Conservation (phyloP, 2,113 vertebrate species). For the Scalopus aquaticus region DNA sequence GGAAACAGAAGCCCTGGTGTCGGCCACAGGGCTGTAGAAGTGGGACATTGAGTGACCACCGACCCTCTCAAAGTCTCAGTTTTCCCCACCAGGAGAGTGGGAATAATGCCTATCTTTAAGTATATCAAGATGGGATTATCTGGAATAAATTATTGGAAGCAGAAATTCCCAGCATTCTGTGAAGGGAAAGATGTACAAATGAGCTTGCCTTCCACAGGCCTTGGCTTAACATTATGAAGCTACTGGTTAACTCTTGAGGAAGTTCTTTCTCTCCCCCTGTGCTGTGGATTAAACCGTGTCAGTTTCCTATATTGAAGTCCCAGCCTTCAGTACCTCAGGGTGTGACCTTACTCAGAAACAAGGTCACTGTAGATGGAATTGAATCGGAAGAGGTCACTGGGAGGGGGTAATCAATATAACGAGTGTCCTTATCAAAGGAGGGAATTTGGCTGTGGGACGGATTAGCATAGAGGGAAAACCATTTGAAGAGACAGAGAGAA, state of each 20-base stretch:
- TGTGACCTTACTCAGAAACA: not conserved
- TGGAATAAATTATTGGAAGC: not conserved
- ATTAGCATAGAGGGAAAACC: not conserved
- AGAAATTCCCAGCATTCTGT: not conserved
- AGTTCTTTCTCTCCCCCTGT: not conserved
- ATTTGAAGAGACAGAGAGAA: not conserved
- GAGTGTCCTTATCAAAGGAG: not conserved
- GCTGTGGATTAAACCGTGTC: not conserved
- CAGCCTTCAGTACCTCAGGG: not conserved
- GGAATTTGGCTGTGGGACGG: not conserved
- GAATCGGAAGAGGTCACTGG: not conserved
- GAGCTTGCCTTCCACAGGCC: not conserved
- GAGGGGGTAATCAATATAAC: not conserved
- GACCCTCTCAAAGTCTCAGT: not conserved
- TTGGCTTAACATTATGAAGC: not conserved
- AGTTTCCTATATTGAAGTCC: not conserved
- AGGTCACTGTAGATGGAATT: not conserved
- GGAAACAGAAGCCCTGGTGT: not conserved
- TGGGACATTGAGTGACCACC: not conserved
- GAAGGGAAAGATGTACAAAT: not conserved
- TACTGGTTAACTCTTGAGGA: not conserved
- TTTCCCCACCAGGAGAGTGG: not conserved
- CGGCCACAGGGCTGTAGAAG: not conserved
- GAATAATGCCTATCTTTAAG: not conserved
- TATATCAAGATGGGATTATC: not conserved